Conservation (phyloP, 2,113 vertebrate genomes). For the Gallinago media region DNA sequence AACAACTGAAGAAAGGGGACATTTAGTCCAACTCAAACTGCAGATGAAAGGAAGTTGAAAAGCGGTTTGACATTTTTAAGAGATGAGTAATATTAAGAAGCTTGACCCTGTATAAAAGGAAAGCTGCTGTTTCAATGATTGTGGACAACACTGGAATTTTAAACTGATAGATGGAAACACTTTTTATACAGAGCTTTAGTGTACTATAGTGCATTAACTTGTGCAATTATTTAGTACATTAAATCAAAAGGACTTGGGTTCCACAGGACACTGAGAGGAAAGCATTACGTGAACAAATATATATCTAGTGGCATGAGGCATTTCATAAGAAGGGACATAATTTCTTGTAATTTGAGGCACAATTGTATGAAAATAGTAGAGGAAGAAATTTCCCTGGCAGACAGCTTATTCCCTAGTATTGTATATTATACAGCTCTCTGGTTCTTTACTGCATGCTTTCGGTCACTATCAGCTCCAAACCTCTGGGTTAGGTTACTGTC, state of each 20-base stretch:
- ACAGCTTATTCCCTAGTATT: neutral
- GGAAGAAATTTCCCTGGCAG: neutral
- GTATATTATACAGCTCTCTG: neutral
- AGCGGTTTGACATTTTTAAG: constrained; percentile 11
- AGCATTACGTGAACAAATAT: neutral
- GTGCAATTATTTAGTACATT: neutral
- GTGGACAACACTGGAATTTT: neutral
- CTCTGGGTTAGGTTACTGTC: neutral
- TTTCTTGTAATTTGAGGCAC: neutral
- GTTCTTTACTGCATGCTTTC: neutral
- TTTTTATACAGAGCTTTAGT: neutral
- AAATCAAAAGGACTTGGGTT: neutral
- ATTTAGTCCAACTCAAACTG: neutral
- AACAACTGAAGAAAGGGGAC: neutral
- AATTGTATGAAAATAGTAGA: neutral
- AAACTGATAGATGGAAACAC: neutral
- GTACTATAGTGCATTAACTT: neutral
- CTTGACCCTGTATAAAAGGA: neutral
- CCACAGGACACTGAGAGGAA: neutral
- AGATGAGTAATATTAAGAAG: neutral
- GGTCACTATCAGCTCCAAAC: neutral
- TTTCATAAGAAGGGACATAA: neutral
- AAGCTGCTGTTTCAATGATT: neutral
- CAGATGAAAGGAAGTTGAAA: constrained; percentile 21
- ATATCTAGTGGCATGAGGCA: neutral